phyloP scores from a whole-genome alignment of 2,113 vertebrate genomes.

The Onychostoma macrolepis region DNA sequence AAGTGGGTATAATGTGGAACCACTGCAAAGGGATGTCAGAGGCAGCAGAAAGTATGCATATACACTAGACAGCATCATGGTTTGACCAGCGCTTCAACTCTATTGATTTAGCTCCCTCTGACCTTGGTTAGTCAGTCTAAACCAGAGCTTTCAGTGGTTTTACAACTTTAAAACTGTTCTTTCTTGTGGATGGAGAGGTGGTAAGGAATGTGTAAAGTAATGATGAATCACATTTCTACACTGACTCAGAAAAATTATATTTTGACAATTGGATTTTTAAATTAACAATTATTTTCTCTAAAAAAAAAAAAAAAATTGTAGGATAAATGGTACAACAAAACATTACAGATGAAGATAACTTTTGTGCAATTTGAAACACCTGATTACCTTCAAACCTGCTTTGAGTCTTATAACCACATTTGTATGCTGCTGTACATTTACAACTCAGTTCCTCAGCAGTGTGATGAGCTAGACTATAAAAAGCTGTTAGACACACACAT shows the following conservation, averaged over 20 bases:
- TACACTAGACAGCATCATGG: neutral
- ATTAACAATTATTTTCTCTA: neutral
- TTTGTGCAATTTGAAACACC: neutral
- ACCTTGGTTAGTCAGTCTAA: neutral
- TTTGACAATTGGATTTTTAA: neutral
- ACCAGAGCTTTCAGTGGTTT: neutral
- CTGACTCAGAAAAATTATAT: neutral
- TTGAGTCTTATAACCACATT: neutral
- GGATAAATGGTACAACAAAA: neutral
- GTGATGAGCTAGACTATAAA: conserved; percentile 23
- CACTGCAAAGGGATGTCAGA: neutral
- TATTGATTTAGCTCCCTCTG: conserved; percentile 6
- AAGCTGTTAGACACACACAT: conserved; percentile 12
- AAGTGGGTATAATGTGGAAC: too few species aligned
- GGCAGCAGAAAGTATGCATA: neutral
- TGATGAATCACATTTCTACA: neutral
- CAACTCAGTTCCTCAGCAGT: neutral
- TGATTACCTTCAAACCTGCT: neutral
- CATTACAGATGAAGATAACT: neutral
- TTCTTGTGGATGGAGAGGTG: neutral
- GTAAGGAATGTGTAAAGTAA: neutral
- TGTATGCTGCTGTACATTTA: conserved; percentile 1
- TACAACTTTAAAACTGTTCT: neutral
- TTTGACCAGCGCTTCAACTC: neutral
- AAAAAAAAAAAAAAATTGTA: neutral